A percentile compares a stretch with the other conserved stretches of the same genome.
These are phyloP conservation scores for Metacarcinus magister DNA, from an alignment of 2,888 invertebrate species.

Conservation along the genomic window DNA sequence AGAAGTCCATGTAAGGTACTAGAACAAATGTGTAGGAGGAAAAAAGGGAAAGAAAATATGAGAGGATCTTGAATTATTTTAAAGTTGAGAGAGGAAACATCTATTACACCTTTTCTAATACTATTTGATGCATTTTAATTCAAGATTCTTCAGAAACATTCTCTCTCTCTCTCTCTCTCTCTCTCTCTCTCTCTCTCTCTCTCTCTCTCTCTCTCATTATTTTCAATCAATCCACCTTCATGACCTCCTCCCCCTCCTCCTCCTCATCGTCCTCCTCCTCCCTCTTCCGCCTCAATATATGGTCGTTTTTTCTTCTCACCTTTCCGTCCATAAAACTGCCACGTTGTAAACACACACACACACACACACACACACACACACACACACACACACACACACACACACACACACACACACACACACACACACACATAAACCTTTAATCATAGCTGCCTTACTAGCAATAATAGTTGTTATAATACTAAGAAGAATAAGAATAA, in stretches of 20 bases:
- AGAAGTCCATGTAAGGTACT: not conserved
- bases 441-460: not conserved
- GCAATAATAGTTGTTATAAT: not conserved
- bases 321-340: not conserved
- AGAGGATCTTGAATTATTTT: no score
- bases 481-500: not conserved
- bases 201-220: not conserved
- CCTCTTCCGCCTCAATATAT: not conserved
- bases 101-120: not conserved
- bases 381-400: not conserved
- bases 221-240: not conserved
- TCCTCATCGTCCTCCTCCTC: not conserved
- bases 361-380: slow-evolving; percentile 43
- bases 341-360: slow-evolving; percentile 14
- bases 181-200: slow-evolving; percentile 4
- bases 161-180: not conserved
- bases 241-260: not conserved
- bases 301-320: not conserved
- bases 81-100: not conserved
- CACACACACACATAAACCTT: no score
- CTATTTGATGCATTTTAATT: not conserved
- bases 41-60: not conserved
- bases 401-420: no score
- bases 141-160: not conserved
- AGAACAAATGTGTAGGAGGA: not conserved